Evolutionary conservation across 1,140 invertebrate genomes (phyloP), one percentile per base, ranked within the genome.

Genomic region (Drosophila sproati): DNA sequence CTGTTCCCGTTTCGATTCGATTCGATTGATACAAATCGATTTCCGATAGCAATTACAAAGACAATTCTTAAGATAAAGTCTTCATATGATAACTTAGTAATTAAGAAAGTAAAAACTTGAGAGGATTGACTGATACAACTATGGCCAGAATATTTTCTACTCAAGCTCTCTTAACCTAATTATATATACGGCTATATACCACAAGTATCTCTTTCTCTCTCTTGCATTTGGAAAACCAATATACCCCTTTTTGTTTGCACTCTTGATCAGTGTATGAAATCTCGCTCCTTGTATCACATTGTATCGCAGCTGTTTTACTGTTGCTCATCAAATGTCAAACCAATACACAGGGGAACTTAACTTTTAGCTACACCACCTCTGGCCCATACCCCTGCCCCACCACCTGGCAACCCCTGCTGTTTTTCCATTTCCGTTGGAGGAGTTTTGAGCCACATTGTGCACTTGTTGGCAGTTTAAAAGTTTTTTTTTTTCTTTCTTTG

Each of bases 301-400:
- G 7, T n/a, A 43, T 29, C n/a, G 54, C 37, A 59, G 55, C 28
- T 57, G 61, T 63, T 72, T 78, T 56, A 78, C 67, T 88, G 79
- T 82, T 80, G 80, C 83, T 89, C 85, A 89, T 88, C 83, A 89
- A 89, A 88, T 88, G 85, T 88, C 80, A 88, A 89, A 78, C 80
- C 85, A 89, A 88, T 88, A 88, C 83, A 89, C 83, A 63, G 70
- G 85, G 89, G 85, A 67, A 83, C 81, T 88, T 80, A 89, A 88
- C 85, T 88, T 87, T 88, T 43, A 34, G 34, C 45, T 52, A 47
- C 20, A 20, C 20, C 20, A 20, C 20, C 20, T 20, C 20, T 20
- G 20, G 56, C 29, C 34, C 43, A 52, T n/a, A 50, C 4, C 12
- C 20, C 5, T 2, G 4, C 20, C 1, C 5, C 8, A 5, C 5